These are phyloP conservation scores for Agriopis leucophaearia DNA, from an alignment of 2,888 invertebrate species.

Conservation along the genomic window DNA sequence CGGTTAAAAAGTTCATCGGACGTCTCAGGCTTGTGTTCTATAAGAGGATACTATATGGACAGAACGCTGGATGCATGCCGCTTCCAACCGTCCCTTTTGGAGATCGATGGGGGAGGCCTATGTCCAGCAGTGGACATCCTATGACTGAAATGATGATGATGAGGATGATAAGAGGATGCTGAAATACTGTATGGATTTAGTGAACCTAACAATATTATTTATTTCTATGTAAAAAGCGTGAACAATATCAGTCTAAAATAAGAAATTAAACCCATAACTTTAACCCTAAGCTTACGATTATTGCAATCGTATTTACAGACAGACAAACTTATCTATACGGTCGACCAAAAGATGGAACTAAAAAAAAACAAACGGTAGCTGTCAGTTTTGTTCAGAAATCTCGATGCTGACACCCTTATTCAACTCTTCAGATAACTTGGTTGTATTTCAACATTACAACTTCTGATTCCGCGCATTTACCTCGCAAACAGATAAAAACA, in stretches of 20 bases:
- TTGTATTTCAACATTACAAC: conserved; percentile 5
- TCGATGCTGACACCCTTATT: neutral
- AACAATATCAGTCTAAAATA: conserved; percentile 19
- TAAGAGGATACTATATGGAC: too few species aligned
- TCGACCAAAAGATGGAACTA: neutral
- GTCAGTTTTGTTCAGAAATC: neutral
- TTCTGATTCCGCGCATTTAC: conserved; percentile 28
- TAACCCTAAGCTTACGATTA: conserved; percentile 16
- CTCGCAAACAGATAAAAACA: conserved; percentile 47
- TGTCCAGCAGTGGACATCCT: too few species aligned
- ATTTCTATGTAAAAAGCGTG: neutral
- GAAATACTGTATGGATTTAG: neutral
- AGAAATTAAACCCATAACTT: conserved; percentile 32
- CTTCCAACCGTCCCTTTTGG: too few species aligned
- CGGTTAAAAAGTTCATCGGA: too few species aligned
- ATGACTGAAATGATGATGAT: too few species aligned
- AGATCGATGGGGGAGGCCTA: too few species aligned
- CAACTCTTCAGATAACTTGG: neutral
- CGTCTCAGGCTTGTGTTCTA: too few species aligned
- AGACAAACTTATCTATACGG: neutral
- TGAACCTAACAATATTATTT: neutral
- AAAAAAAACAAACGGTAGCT: neutral
- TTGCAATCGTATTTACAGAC: conserved; percentile 20
- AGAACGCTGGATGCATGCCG: too few species aligned
- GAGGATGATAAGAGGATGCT: too few species aligned